Percentiles rank a stretch among this genome's conserved stretches.
These are phyloP conservation scores for Neostethus bicornis DNA, from an alignment of 2,797 vertebrate genomes.

Conservation along the genomic window DNA sequence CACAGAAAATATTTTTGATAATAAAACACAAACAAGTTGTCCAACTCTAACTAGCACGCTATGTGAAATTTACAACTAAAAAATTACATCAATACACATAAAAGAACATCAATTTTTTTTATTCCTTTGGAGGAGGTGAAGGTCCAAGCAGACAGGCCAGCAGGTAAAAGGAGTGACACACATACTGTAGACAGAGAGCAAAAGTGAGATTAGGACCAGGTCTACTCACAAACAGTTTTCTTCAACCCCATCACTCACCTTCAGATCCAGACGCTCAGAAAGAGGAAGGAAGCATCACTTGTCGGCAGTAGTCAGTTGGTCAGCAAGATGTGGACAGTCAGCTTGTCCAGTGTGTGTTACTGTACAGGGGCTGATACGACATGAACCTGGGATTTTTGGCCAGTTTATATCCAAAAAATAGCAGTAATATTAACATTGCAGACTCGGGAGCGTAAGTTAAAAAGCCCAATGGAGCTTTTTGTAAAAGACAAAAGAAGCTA, in stretches of 20 bases:
- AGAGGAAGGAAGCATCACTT: conserved; percentile 46
- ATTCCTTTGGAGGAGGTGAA: conserved; percentile 21
- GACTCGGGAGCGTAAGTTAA: no score
- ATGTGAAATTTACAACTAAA: no score
- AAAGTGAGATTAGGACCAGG: conserved; percentile 54
- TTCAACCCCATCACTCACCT: conserved; percentile 16
- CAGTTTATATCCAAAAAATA: no score
- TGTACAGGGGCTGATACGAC: conserved; percentile 42
- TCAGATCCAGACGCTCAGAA: conserved; percentile 20
- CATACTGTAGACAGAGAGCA: conserved; percentile 57
- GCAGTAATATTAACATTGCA: no score
- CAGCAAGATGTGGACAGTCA: conserved; percentile 61
- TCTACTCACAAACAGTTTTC: conserved; percentile 26
- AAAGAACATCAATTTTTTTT: no score
- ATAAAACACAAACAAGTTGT: no score
- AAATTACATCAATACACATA: no score
- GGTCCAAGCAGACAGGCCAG: conserved; percentile 46
- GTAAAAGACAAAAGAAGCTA: no score
- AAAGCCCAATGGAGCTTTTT: no score
- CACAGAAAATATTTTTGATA: no score
- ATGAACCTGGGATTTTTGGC: no score
- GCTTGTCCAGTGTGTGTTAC: conserved; percentile 43
- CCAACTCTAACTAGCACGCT: no score
- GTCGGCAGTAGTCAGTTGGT: conserved; percentile 67
- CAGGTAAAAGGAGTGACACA: conserved; percentile 58